Conservation (phyloP, 2,888 invertebrate species). For the Xestia rhomboidea region DNA sequence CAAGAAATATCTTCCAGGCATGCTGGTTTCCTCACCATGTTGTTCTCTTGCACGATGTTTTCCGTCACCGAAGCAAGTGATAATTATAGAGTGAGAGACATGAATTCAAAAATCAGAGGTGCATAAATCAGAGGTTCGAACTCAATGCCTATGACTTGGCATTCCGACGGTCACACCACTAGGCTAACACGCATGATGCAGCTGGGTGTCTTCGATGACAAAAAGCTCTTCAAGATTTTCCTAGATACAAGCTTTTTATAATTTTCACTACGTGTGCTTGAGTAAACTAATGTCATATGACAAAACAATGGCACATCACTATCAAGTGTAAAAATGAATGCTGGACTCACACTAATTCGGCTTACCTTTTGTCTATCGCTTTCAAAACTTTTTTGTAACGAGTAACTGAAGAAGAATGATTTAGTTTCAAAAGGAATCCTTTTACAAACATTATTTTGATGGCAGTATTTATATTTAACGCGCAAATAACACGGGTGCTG, state of each 20-base stretch:
- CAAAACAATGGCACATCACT: not conserved
- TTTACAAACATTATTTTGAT: not conserved
- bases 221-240: not conserved
- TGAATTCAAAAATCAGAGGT: too few relatives aligned
- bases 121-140: too few relatives aligned
- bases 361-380: not conserved
- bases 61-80: too few relatives aligned
- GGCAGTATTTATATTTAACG: conserved; percentile 11
- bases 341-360: not conserved
- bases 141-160: too few relatives aligned
- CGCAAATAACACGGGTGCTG: conserved; percentile 13
- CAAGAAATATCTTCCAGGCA: too few relatives aligned
- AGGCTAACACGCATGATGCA: too few relatives aligned
- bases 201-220: too few relatives aligned
- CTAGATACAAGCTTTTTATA: not conserved
- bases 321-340: not conserved
- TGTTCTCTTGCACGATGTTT: too few relatives aligned
- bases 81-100: too few relatives aligned
- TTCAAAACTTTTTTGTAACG: not conserved
- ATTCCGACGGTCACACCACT: too few relatives aligned
- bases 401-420: not conserved
- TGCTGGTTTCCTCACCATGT: too few relatives aligned
- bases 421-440: not conserved
- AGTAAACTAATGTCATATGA: not conserved
- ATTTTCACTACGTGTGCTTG: not conserved